Conservation (phyloP, 2,888 invertebrate species). For the Dolomedes plantarius region DNA sequence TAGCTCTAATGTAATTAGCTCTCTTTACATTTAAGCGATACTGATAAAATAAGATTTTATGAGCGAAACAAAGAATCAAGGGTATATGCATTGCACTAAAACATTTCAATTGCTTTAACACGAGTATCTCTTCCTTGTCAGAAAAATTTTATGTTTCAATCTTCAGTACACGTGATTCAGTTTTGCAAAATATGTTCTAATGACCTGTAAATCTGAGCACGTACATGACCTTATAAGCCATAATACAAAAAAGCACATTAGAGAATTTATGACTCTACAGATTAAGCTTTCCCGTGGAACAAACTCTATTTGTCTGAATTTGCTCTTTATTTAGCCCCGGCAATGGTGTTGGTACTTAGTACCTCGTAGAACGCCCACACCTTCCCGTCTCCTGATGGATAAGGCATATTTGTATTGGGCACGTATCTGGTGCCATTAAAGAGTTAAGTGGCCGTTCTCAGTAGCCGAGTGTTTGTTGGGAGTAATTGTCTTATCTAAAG, state of each 20-base stretch:
- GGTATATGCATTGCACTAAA: too few species aligned
- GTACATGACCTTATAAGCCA: not conserved
- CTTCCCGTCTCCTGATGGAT: constrained; percentile 21
- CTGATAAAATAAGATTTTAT: too few species aligned
- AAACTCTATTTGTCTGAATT: constrained; percentile 36
- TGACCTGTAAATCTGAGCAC: constrained; percentile 1
- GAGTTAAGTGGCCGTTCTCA: constrained; percentile 43
- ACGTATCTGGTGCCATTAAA: constrained; percentile 18
- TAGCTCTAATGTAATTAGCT: too few species aligned
- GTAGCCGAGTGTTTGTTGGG: constrained; percentile 25
- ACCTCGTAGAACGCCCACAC: constrained; percentile 32
- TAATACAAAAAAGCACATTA: not conserved
- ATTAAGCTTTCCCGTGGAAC: constrained; percentile 10
- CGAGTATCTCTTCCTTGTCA: not conserved
- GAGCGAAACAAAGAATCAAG: too few species aligned
- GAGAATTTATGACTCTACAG: not conserved
- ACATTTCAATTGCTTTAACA: too few species aligned
- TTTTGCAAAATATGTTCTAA: not conserved
- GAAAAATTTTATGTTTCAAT: not conserved
- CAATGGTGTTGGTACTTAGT: not conserved
- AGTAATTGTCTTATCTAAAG: constrained; percentile 29
- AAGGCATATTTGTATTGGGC: constrained; percentile 20
- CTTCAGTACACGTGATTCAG: not conserved
- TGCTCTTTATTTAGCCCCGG: constrained; percentile 39
- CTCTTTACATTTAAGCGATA: too few species aligned